Conservation (phyloP, 92 coral and sea anemone genomes). For the Paragorgia papillata region DNA sequence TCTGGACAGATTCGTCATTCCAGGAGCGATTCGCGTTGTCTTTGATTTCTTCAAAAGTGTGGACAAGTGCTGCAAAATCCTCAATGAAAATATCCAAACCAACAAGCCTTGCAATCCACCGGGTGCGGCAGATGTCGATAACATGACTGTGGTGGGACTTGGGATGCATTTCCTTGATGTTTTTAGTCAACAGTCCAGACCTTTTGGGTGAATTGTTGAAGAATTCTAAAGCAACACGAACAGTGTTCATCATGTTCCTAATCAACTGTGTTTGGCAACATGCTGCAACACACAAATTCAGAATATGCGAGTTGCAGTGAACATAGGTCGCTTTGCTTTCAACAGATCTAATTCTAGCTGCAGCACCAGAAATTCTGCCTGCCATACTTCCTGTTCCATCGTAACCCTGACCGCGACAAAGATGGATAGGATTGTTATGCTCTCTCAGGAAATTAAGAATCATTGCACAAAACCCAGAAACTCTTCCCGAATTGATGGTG, state of each 20-base stretch:
- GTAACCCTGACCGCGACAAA: slow-evolving; percentile 71
- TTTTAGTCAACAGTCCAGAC: slow-evolving; percentile 41
- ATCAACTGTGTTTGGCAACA: slow-evolving; percentile 58
- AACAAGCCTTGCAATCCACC: slow-evolving; percentile 62
- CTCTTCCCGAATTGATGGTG: slow-evolving; percentile 48
- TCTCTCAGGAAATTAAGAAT: slow-evolving; percentile 49
- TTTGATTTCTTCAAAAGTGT: too few relatives aligned
- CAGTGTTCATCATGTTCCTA: slow-evolving; percentile 59
- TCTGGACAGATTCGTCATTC: too few relatives aligned
- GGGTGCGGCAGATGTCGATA: slow-evolving; percentile 51
- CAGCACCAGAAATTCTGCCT: slow-evolving; percentile 62
- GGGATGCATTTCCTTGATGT: slow-evolving; percentile 50
- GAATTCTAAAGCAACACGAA: too few relatives aligned
- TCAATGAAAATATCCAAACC: slow-evolving; percentile 57
- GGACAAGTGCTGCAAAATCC: too few relatives aligned
- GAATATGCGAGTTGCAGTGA: too few relatives aligned
- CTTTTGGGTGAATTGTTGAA: slow-evolving; percentile 63
- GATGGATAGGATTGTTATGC: slow-evolving; percentile 54
- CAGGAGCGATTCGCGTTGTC: too few relatives aligned
- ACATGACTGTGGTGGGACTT: slow-evolving; percentile 48
- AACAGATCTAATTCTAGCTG: slow-evolving; percentile 56
- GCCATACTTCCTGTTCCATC: slow-evolving; percentile 78
- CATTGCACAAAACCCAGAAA: slow-evolving; percentile 62
- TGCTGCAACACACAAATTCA: slow-evolving; percentile 58
- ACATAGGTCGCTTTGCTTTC: slow-evolving; percentile 68